Conservation (phyloP, 2,113 vertebrate species). For the Sclerurus mexicanus region DNA sequence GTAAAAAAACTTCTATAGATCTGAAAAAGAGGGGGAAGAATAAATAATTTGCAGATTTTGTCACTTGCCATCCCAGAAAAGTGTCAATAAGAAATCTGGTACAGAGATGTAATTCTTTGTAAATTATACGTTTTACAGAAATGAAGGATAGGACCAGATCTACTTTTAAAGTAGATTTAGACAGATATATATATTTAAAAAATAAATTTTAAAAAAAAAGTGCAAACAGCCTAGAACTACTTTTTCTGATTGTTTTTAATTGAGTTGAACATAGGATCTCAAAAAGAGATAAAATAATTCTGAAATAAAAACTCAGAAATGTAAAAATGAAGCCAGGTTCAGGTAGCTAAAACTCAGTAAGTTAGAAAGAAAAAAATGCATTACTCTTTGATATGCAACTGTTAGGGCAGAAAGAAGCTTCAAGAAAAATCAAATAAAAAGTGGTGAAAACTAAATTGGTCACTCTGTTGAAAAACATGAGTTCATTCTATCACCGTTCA, state of each 20-base stretch:
- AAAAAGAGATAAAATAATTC: neutral
- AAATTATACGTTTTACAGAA: neutral
- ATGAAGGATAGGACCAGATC: neutral
- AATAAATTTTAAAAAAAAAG: too few relatives aligned
- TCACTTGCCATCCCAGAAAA: neutral
- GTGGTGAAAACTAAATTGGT: neutral
- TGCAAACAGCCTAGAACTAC: neutral
- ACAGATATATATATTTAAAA: neutral
- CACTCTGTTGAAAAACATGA: neutral
- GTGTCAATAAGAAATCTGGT: neutral
- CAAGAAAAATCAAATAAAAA: neutral
- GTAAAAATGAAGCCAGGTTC: neutral
- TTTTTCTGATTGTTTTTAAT: neutral
- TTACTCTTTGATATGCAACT: neutral
- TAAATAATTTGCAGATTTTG: neutral
- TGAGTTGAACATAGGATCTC: neutral
- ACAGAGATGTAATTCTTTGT: neutral
- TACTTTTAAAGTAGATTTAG: neutral
- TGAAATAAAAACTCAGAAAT: neutral
- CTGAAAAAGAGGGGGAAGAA: neutral
- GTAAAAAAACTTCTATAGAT: neutral
- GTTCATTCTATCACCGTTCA: neutral
- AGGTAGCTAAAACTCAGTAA: neutral
- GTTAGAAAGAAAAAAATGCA: neutral
- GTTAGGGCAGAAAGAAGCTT: neutral